Percentiles rank a stretch among this genome's conserved stretches.
Evolutionary conservation across 2,888 invertebrate genomes (phyloP).

Genomic region (Scelioninae gen. 1): DNA sequence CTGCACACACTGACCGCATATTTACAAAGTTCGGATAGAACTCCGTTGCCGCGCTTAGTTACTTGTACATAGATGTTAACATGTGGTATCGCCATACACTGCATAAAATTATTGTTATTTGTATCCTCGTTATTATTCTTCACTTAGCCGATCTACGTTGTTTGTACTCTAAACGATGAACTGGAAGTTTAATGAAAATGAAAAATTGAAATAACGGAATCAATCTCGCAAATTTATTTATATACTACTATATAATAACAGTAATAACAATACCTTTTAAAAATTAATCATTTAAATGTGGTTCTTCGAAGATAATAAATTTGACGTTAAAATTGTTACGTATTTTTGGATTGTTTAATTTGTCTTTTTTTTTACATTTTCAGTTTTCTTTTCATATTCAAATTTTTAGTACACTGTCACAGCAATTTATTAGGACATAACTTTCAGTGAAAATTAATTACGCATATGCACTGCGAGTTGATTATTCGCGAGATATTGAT

Average conservation of each 20-base stretch:
- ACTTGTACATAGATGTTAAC: conserved; percentile 64
- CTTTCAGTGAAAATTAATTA: conserved; percentile 6
- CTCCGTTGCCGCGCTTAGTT: conserved; percentile 59
- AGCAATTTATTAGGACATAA: not conserved
- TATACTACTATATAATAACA: too few species aligned
- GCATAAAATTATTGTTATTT: conserved; percentile 60
- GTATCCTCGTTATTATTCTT: conserved; percentile 55
- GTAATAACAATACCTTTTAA: too few species aligned
- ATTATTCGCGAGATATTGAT: conserved; percentile 34
- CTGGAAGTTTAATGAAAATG: not conserved
- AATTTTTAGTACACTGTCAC: not conserved
- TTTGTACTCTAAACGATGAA: conserved; percentile 26
- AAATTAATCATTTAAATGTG: too few species aligned
- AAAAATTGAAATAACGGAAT: not conserved
- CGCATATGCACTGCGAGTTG: not conserved
- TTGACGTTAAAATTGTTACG: too few species aligned
- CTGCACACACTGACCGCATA: conserved; percentile 67
- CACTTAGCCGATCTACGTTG: conserved; percentile 34
- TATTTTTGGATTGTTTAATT: too few species aligned
- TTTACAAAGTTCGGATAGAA: conserved; percentile 65
- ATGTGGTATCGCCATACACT: conserved; percentile 55
- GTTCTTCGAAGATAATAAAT: too few species aligned
- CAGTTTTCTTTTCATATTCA: too few species aligned
- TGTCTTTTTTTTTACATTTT: too few species aligned
- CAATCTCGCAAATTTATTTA: not conserved